Percentiles rank a stretch among this genome's conserved stretches.
phyloP scores from a whole-genome alignment of 2,113 vertebrate genomes.

The Bagarius yarrelli region DNA sequence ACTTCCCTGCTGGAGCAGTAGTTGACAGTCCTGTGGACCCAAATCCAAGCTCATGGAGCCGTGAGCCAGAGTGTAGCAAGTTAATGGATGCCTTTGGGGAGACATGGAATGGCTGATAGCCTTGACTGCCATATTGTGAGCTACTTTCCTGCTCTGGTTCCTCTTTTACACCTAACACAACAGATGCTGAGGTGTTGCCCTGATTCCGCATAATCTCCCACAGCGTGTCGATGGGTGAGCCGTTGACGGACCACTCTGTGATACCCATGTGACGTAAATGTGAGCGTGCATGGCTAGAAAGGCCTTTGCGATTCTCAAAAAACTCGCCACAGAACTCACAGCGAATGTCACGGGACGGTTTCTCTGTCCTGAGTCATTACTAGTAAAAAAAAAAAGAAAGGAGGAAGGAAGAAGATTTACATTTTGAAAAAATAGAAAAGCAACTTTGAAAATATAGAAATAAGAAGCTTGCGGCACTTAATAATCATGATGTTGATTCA shows the following conservation, averaged over 20 bases:
- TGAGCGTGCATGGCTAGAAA: constrained; percentile 91
- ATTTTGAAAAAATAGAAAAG: not conserved
- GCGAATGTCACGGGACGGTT: constrained; percentile 84
- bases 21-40: constrained; percentile 66
- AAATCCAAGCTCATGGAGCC: constrained; percentile 73
- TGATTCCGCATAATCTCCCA: constrained; percentile 88
- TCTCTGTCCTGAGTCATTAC: constrained; percentile 75
- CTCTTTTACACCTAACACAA: constrained; percentile 78
- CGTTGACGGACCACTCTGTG: constrained; percentile 93
- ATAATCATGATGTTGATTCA: not conserved
- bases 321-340: constrained; percentile 95
- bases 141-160: constrained; percentile 59
- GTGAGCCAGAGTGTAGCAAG: constrained; percentile 65
- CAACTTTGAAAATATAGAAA: not conserved
- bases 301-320: constrained; percentile 93
- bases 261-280: constrained; percentile 95
- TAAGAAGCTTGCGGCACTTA: not conserved
- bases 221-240: constrained; percentile 90
- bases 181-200: constrained; percentile 49
- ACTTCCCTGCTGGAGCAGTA: constrained; percentile 67
- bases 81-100: constrained; percentile 67
- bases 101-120: constrained; percentile 65
- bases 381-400: constrained; percentile 55
- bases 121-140: constrained; percentile 63
- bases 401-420: constrained; percentile 40